These are phyloP conservation scores for Palythoa grandiflora DNA, from an alignment of 92 coral and sea anemone species.

Conservation along the genomic window DNA sequence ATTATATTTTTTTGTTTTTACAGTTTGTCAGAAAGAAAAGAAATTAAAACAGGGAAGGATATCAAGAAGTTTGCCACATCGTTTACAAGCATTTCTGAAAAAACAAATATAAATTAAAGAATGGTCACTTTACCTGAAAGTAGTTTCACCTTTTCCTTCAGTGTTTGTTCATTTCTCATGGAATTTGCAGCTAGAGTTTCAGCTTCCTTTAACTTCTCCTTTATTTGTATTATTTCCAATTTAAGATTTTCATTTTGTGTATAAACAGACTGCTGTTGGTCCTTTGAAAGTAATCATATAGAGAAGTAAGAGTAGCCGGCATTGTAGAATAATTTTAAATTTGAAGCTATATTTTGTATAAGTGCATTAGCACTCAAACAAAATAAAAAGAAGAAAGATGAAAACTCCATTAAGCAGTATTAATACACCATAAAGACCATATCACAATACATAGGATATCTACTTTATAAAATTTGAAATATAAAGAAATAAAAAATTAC, in stretches of 20 bases:
- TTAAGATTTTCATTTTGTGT: neutral
- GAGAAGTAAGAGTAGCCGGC: neutral
- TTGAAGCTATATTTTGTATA: neutral
- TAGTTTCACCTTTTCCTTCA: neutral
- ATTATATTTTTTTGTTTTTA: no score
- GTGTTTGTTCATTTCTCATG: neutral
- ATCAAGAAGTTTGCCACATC: neutral
- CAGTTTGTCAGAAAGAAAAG: neutral
- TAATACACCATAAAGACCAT: neutral
- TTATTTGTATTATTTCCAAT: neutral
- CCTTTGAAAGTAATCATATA: neutral
- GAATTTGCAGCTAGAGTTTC: neutral
- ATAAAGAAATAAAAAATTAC: no score
- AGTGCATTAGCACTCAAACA: neutral
- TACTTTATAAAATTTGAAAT: neutral
- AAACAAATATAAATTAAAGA: no score
- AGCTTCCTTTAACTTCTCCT: neutral
- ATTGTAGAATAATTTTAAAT: no score
- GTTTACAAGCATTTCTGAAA: neutral
- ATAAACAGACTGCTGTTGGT: neutral
- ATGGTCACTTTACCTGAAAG: neutral
- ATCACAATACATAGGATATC: neutral
- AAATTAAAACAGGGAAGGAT: neutral
- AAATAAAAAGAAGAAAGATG: neutral
- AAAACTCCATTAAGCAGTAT: no score